Conservation (phyloP, 2,797 vertebrate genomes). For the Danio kyathit region DNA sequence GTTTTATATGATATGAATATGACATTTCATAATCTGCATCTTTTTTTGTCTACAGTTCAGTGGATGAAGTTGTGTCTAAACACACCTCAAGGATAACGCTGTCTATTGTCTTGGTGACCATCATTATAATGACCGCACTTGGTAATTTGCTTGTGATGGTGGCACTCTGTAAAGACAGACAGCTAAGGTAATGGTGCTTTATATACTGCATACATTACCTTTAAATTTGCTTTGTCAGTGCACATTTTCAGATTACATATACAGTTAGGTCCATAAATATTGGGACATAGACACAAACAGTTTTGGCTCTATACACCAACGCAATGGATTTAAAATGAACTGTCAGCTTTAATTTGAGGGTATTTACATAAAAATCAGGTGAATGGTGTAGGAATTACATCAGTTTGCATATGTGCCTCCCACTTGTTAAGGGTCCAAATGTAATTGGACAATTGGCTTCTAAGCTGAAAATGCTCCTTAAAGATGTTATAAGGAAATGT, state of each 20-base stretch:
- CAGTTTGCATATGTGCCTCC: too few relatives aligned
- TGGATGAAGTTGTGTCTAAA: slow-evolving; percentile 72
- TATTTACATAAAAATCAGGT: too few relatives aligned
- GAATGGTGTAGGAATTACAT: too few relatives aligned
- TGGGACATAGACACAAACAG: too few relatives aligned
- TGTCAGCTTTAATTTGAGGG: too few relatives aligned
- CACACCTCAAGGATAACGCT: slow-evolving; percentile 74
- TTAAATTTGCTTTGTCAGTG: background rate
- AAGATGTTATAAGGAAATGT: too few relatives aligned
- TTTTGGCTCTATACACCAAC: too few relatives aligned
- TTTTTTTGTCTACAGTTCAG: slow-evolving; percentile 68
- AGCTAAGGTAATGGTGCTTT: slow-evolving; percentile 74
- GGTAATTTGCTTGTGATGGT: slow-evolving; percentile 87
- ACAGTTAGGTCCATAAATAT: too few relatives aligned
- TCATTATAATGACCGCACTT: slow-evolving; percentile 83
- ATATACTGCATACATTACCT: background rate
- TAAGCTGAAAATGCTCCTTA: too few relatives aligned
- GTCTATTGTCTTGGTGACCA: slow-evolving; percentile 76
- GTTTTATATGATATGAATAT: background rate
- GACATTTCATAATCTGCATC: background rate
- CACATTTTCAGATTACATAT: background rate
- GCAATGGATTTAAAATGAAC: too few relatives aligned
- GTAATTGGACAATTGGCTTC: too few relatives aligned
- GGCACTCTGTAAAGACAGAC: slow-evolving; percentile 83
- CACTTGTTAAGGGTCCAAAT: too few relatives aligned